Evolutionary conservation across 2,888 invertebrate genomes (phyloP).

Genomic region (Lordiphosa fenestrarum): DNA sequence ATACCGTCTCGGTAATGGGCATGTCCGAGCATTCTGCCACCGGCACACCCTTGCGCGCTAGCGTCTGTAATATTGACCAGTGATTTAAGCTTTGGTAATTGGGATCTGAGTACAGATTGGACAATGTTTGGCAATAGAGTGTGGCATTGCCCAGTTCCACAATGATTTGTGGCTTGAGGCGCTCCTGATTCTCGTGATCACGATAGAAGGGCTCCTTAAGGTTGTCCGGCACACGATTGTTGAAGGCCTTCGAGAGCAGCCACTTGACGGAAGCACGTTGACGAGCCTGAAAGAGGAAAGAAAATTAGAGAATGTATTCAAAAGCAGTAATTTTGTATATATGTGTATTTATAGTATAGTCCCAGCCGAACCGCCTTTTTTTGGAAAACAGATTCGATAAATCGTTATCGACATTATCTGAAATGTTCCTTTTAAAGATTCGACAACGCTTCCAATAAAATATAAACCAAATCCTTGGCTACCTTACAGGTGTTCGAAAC

Average conservation of each 20-base stretch:
- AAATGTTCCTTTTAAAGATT: no score
- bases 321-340: no score
- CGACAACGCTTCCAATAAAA: no score
- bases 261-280: slow-evolving; percentile 97
- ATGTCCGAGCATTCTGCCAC: slow-evolving; percentile 91
- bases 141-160: slow-evolving; percentile 96
- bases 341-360: no score
- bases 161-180: slow-evolving; percentile 94
- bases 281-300: slow-evolving; percentile 87
- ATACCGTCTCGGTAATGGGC: slow-evolving; percentile 95
- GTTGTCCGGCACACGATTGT: slow-evolving; percentile 95
- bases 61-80: slow-evolving; percentile 95
- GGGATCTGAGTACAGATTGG: slow-evolving; percentile 97
- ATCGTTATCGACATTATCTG: no score
- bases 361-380: no score
- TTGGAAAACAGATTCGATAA: no score
- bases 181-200: slow-evolving; percentile 96
- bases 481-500: no score
- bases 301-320: slow-evolving; percentile 7
- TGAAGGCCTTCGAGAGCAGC: slow-evolving; percentile 97
- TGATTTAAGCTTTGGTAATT: slow-evolving; percentile 98
- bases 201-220: slow-evolving; percentile 96
- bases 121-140: slow-evolving; percentile 95
- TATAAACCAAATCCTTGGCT: no score
- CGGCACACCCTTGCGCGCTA: slow-evolving; percentile 94